Evolutionary conservation across 2,888 invertebrate genomes (phyloP), one percentile per base, ranked within the genome.

Genomic region (Cheilosia vernalis): DNA sequence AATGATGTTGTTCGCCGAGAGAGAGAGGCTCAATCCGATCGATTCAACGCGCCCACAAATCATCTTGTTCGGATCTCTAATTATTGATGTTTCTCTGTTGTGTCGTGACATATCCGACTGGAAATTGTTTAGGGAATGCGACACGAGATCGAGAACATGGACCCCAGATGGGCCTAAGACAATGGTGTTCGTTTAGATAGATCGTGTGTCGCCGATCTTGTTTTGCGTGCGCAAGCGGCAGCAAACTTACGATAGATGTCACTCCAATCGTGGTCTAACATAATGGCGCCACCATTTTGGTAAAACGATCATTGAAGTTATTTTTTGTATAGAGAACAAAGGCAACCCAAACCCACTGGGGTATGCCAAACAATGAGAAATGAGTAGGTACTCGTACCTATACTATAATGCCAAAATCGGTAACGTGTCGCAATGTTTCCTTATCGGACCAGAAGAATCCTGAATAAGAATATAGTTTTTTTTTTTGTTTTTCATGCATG

Each of bases 41-140:
- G 69, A 84, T 79, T 74, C 69, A 49, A 27, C 69, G 69, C 74
- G 74, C 84, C 69, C 84, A 84, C 84, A 84, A 84, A 84, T 84
- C 84, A 84, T 84, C 79, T 70, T 79, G 84, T 84, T 79, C 60
- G 47, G 60, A 84, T 84, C 79, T 84, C 80, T 84, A 84, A 84
- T 84, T 84, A 84, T 84, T 84, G 84, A 84, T 84, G 84, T 79
- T 84, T 47, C 69, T 40, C 79, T 69, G 79, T 79, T 79, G 56
- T 84, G 84, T 84, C 84, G 84, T 84, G 84, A 84, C 84, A 80
- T 70, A 79, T 84, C 74, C 69, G 74, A 73, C 64, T 27, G 53
- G 44, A 30, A 63, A 79, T 78, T 67, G 55, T 33, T 42, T 42
- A 44, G 66, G 37, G 74, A 76, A 70, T 70, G 76, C 69, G 55